Conservation (phyloP, 1,140 invertebrate species). For the Chlorops oryzae region DNA sequence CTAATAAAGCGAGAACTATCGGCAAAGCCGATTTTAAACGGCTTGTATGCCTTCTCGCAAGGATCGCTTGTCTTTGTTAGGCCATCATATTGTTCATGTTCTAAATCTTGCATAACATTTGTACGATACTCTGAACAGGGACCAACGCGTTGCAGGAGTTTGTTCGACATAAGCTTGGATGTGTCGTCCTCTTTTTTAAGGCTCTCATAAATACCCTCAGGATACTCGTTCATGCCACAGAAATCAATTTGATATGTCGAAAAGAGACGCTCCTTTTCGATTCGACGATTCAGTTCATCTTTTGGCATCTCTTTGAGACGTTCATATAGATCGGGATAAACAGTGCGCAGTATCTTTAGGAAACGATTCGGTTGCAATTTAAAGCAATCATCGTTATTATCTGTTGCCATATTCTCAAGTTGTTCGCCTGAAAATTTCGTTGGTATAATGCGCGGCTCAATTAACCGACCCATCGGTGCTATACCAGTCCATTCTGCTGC, state of each 20-base stretch:
- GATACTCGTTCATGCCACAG: conserved; percentile 48
- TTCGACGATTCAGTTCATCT: conserved; percentile 48
- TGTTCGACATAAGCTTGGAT: conserved; percentile 27
- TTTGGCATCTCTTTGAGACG: conserved; percentile 48
- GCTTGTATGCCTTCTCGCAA: conserved; percentile 35
- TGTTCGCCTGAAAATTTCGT: conserved; percentile 27
- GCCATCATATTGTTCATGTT: conserved; percentile 21
- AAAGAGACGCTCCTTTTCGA: conserved; percentile 51
- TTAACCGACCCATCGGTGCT: conserved; percentile 39
- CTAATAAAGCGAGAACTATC: conserved; percentile 32
- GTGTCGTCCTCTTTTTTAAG: conserved; percentile 34
- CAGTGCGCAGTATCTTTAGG: conserved; percentile 36
- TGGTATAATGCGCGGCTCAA: conserved; percentile 41
- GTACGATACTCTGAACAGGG: conserved; percentile 35
- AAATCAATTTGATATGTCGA: conserved; percentile 56
- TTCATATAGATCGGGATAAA: conserved; percentile 52
- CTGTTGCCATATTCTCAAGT: conserved; percentile 29
- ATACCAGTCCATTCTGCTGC: conserved; percentile 42
- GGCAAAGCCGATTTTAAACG: conserved; percentile 37
- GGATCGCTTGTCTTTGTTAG: conserved; percentile 22
- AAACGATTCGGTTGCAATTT: conserved; percentile 41
- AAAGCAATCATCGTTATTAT: conserved; percentile 31
- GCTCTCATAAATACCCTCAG: conserved; percentile 40
- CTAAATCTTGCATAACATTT: conserved; percentile 35
- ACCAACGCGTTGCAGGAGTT: conserved; percentile 22